Conservation (phyloP, 2,113 vertebrate species). For the Catharus bicknelli region DNA sequence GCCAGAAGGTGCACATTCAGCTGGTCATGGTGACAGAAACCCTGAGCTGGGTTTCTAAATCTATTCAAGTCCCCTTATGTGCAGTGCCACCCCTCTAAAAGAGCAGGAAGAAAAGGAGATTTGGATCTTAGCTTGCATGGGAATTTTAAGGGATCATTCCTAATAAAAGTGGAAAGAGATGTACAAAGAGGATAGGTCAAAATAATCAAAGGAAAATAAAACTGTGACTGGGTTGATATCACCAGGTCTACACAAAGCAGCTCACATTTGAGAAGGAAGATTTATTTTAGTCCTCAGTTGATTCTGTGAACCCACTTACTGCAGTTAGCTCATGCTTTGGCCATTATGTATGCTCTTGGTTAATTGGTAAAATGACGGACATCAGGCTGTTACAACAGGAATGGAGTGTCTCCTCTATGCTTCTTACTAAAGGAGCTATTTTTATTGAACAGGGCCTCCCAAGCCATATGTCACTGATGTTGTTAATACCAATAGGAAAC, state of each 20-base stretch:
- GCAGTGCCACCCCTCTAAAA: rapidly evolving
- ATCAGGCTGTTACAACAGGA: not conserved
- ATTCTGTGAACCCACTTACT: not conserved
- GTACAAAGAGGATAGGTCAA: not conserved
- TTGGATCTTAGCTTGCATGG: not conserved
- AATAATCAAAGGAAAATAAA: not conserved
- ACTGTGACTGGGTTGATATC: not conserved
- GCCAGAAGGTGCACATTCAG: not conserved
- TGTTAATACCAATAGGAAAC: not conserved
- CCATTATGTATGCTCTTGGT: not conserved
- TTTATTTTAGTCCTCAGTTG: not conserved
- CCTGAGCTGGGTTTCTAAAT: not conserved
- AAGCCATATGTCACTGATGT: not conserved
- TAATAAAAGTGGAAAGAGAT: not conserved
- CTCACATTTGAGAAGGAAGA: not conserved
- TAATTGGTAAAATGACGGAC: not conserved
- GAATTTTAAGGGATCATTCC: not conserved
- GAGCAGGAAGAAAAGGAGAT: not conserved
- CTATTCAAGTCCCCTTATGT: not conserved
- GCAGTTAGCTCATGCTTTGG: not conserved
- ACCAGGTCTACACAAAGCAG: not conserved
- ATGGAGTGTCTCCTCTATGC: not conserved
- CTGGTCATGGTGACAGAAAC: not conserved
- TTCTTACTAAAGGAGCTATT: not conserved
- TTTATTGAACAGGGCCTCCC: not conserved